A percentile compares a stretch with the other conserved stretches of the same genome.
phyloP scores from a whole-genome alignment of 2,888 invertebrate genomes.

The Halictus ligatus region DNA sequence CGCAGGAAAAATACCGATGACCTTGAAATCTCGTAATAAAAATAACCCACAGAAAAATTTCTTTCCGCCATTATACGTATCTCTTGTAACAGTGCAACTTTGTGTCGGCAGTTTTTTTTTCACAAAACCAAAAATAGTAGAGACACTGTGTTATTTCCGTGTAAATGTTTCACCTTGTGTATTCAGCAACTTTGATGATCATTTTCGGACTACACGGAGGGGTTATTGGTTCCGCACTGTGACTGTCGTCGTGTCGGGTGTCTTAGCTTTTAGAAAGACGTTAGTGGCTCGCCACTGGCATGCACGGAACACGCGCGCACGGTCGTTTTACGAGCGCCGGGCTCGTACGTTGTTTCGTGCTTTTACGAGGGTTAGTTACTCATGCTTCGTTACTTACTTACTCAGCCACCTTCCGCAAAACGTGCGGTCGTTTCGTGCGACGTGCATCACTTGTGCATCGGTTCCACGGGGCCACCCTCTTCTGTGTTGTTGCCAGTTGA shows the following conservation, averaged over 20 bases:
- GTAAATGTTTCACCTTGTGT: too few relatives aligned
- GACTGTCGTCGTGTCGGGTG: slow-evolving; percentile 35
- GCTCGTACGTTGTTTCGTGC: slow-evolving; percentile 69
- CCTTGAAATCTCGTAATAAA: background rate
- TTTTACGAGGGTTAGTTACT: slow-evolving; percentile 69
- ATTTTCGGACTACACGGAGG: background rate
- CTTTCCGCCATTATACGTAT: background rate
- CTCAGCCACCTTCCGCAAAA: slow-evolving; percentile 51
- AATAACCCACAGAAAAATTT: background rate
- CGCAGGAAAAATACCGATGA: background rate
- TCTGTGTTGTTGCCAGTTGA: slow-evolving; percentile 2
- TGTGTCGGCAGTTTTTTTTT: background rate
- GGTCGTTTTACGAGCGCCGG: slow-evolving; percentile 67
- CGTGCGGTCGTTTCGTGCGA: slow-evolving; percentile 44
- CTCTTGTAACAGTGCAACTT: background rate
- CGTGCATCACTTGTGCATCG: slow-evolving; percentile 37
- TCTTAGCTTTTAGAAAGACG: slow-evolving; percentile 44
- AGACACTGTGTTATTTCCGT: too few relatives aligned
- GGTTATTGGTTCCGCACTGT: background rate
- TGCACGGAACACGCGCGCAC: slow-evolving; percentile 66
- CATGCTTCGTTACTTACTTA: slow-evolving; percentile 68
- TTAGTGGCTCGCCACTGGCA: slow-evolving; percentile 21
- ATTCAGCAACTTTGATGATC: background rate
- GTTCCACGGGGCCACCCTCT: background rate
- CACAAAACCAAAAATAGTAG: too few relatives aligned